Conservation (phyloP, 2,888 invertebrate species). For the Operophtera brumata region DNA sequence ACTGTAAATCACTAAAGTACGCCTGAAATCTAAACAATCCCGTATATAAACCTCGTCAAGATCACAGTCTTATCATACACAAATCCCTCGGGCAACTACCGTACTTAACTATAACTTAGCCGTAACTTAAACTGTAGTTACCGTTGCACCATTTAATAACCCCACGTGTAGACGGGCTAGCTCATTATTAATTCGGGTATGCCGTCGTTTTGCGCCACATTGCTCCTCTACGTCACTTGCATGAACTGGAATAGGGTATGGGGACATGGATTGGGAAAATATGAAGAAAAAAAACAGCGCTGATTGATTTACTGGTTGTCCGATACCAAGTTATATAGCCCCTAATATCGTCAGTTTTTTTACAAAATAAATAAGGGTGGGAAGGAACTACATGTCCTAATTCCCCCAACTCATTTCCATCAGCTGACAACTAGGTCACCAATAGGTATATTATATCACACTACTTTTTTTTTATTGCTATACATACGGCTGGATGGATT, state of each 20-base stretch:
- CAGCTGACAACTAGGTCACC: no score
- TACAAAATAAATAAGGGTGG: no score
- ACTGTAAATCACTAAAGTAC: no score
- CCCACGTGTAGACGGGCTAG: constrained; percentile 27
- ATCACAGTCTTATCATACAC: neutral
- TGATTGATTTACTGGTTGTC: neutral
- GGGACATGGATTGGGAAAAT: neutral
- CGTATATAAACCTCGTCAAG: neutral
- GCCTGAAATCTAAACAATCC: no score
- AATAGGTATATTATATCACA: no score
- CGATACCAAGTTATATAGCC: no score
- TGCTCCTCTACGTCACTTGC: constrained; percentile 27
- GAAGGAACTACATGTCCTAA: no score
- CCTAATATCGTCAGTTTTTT: no score
- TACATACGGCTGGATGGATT: no score
- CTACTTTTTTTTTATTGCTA: no score
- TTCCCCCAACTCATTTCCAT: no score
- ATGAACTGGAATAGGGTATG: constrained; percentile 8
- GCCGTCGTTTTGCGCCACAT: constrained; percentile 26
- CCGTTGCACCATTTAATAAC: constrained; percentile 34
- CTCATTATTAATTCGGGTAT: constrained; percentile 43
- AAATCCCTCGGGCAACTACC: constrained; percentile 5
- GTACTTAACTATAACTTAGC: constrained; percentile 13
- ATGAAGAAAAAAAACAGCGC: constrained; percentile 7
- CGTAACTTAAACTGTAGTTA: constrained; percentile 21